Percentiles rank a stretch among this genome's conserved stretches.
Conservation (phyloP, 1,140 invertebrate genomes). For the Proales similis region DNA sequence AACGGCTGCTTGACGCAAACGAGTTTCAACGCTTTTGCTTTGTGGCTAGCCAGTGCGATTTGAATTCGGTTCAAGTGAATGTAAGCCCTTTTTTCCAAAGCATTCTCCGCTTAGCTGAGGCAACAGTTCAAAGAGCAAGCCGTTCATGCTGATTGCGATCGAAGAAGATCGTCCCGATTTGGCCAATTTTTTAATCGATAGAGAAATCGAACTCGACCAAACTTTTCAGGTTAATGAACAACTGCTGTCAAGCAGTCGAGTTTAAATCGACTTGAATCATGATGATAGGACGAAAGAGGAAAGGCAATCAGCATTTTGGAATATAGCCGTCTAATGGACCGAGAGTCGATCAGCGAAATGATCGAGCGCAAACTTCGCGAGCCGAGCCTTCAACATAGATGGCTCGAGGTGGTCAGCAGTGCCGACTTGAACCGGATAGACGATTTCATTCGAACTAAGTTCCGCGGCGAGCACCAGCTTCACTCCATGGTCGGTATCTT, state of each 20-base stretch:
- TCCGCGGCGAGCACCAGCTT: neutral
- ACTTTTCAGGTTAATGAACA: slow-evolving; percentile 5
- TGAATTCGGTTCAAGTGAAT: too few species aligned
- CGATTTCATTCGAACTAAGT: slow-evolving; percentile 18
- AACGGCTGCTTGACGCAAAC: too few species aligned
- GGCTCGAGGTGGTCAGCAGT: slow-evolving; percentile 7
- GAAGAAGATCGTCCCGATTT: slow-evolving; percentile 11
- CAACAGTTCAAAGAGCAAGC: slow-evolving; percentile 26
- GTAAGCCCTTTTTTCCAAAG: too few species aligned
- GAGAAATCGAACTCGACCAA: slow-evolving; percentile 20
- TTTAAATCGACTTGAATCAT: neutral
- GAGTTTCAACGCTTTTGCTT: too few species aligned
- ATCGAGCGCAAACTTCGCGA: slow-evolving; percentile 6
- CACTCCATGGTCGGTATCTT: neutral
- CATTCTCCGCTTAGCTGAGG: too few species aligned
- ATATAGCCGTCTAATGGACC: slow-evolving; percentile 2
- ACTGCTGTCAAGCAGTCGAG: neutral
- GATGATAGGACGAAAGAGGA: neutral
- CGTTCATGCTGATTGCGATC: slow-evolving; percentile 36
- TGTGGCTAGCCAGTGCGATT: too few species aligned
- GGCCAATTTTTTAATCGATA: slow-evolving; percentile 23
- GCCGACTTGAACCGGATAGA: slow-evolving; percentile 4
- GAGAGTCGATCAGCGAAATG: slow-evolving; percentile 1
- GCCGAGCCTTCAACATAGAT: slow-evolving; percentile 8
- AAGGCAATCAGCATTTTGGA: slow-evolving; percentile 1